Evolutionary conservation across 2,797 vertebrate genomes (phyloP).

Genomic region (Thripadectes ignobilis): DNA sequence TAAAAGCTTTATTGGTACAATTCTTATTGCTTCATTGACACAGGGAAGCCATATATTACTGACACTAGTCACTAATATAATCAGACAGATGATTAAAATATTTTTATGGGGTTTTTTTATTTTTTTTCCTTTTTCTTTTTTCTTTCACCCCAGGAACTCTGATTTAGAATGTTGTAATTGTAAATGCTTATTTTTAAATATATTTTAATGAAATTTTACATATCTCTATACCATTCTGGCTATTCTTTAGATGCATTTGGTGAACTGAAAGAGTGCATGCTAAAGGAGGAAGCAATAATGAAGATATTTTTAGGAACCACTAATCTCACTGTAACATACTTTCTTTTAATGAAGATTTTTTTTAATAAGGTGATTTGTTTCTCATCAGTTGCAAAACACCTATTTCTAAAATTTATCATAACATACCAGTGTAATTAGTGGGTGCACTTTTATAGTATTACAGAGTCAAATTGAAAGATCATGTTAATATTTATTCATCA

Average conservation of each 20-base stretch:
- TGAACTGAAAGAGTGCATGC: neutral
- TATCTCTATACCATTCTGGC: neutral
- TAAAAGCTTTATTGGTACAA: neutral
- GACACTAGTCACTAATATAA: neutral
- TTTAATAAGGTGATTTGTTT: neutral
- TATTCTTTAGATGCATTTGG: neutral
- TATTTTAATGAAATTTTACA: neutral
- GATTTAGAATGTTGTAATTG: neutral
- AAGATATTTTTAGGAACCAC: neutral
- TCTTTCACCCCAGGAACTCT: neutral
- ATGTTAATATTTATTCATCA: neutral
- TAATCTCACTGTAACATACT: neutral
- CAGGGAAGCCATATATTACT: neutral
- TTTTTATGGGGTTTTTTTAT: neutral
- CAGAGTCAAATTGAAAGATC: neutral
- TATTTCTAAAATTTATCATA: neutral
- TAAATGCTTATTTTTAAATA: neutral
- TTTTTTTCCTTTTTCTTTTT: too few species aligned
- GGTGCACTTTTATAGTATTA: neutral
- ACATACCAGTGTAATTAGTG: neutral
- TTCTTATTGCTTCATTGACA: neutral
- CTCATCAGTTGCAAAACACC: neutral
- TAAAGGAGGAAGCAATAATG: neutral
- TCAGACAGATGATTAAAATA: neutral
- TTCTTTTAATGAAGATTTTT: neutral